Base-by-base conservation (phyloP, 2,888 invertebrate species). In the Lycia hirtaria region DNA sequence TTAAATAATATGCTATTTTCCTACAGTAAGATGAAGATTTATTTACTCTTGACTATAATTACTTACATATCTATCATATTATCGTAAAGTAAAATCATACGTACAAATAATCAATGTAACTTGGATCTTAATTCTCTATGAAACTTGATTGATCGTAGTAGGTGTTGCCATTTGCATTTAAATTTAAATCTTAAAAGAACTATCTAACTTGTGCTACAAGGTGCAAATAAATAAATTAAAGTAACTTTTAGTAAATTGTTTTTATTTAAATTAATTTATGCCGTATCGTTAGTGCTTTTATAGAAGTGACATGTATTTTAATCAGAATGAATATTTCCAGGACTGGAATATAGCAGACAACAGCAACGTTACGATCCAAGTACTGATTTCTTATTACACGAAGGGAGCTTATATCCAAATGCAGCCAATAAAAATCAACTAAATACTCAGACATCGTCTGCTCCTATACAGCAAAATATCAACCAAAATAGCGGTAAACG, bases 311-410 rank as follows among this genome's bases (percentile, higher is more conserved):
- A n/a, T n/a, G n/a, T n/a, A n/a, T n/a, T n/a, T n/a, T n/a, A n/a
- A n/a, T n/a, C n/a, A n/a, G n/a, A 28, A n/a, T 30, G 1, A 9
- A 9, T 33, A 17, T 35, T 81, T 80, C 37, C 75, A 89, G 89
- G 80, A 32, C 64, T 78, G 49, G 78, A 81, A 67, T 75, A 75
- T 51, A 75, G 71, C 45, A 78, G 35, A 48, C 57, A 71, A 49
- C 76, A 60, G n/a, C 69, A 81, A 54, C 68, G 75, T 35, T 74
- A 79, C 54, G 87, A 82, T 72, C 69, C 81, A 4, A 88, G 80
- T 62, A 78, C 76, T 4, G 91, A 92, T 59, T 92, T 92, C 58
- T 75, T 92, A 69, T 60, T 81, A 22, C 91, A 91, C 44, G 91
- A 92, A 81, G 77, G 79, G 38, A 83, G 83, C 33, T 68, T 62